phyloP scores from a whole-genome alignment of 2,888 invertebrate genomes.

The Ceraclea dissimilis region DNA sequence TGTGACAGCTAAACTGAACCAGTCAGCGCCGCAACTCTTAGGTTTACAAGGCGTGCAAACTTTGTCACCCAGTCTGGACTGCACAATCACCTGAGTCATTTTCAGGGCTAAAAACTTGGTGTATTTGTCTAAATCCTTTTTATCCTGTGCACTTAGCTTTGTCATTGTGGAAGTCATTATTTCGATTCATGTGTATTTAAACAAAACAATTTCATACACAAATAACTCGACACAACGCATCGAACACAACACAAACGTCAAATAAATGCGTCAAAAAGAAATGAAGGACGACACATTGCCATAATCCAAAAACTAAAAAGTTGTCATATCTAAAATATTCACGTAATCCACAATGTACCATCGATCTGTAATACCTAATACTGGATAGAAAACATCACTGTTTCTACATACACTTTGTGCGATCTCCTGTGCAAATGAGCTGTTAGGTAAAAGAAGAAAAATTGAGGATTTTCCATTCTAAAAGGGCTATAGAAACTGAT shows the following conservation, averaged over 20 bases:
- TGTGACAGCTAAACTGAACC: slow-evolving; percentile 84
- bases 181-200: not conserved
- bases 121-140: slow-evolving; percentile 81
- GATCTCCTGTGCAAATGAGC: too few relatives aligned
- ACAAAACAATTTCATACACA: not conserved
- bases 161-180: slow-evolving; percentile 6
- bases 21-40: slow-evolving; percentile 61
- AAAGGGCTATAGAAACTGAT: too few relatives aligned
- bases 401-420: too few relatives aligned
- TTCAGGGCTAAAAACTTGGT: slow-evolving; percentile 82
- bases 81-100: slow-evolving; percentile 85
- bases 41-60: slow-evolving; percentile 67
- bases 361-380: too few relatives aligned
- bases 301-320: not conserved
- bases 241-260: not conserved
- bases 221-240: not conserved
- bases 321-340: too few relatives aligned
- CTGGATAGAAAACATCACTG: too few relatives aligned
- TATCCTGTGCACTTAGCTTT: slow-evolving; percentile 43
- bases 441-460: too few relatives aligned
- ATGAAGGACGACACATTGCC: not conserved
- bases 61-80: slow-evolving; percentile 84
- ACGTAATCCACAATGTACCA: too few relatives aligned
- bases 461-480: too few relatives aligned
- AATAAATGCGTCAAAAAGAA: not conserved